Percentiles rank a stretch among this genome's conserved stretches.
These are phyloP conservation scores for Eupithecia subumbrata DNA, from an alignment of 2,888 invertebrate species.

Conservation along the genomic window DNA sequence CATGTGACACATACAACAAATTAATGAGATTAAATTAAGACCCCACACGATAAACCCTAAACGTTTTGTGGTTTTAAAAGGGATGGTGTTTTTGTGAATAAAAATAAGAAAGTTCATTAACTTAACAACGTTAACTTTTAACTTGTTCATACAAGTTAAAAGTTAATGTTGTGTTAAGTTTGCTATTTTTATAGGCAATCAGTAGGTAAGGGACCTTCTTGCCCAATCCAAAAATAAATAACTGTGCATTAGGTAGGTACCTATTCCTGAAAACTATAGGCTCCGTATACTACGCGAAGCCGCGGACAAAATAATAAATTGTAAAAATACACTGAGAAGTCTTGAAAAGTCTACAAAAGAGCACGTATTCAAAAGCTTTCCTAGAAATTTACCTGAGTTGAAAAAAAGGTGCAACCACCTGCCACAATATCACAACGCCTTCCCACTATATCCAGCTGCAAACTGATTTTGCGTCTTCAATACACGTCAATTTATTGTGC, in stretches of 20 bases:
- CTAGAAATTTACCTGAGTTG: conserved; percentile 44
- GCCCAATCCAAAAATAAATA: not conserved
- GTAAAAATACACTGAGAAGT: too few species aligned
- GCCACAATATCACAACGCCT: conserved; percentile 46
- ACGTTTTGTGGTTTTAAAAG: not conserved
- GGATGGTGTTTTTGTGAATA: not conserved
- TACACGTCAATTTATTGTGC: conserved; percentile 72
- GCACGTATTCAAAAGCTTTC: not conserved
- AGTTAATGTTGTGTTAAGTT: not conserved
- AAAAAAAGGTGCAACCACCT: conserved; percentile 34
- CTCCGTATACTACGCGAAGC: not conserved
- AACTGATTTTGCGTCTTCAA: conserved; percentile 66
- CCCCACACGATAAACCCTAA: not conserved
- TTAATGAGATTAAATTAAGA: too few species aligned
- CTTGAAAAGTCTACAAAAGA: not conserved
- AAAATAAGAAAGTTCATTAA: not conserved
- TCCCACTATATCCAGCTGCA: conserved; percentile 43
- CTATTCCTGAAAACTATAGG: not conserved
- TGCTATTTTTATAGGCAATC: not conserved
- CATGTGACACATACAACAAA: not conserved
- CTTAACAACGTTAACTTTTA: too few species aligned
- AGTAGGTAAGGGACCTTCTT: not conserved
- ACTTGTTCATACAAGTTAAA: too few species aligned
- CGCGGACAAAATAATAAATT: not conserved
- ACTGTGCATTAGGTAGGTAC: too few species aligned